These are phyloP conservation scores for Megalonaias nervosa DNA, from an alignment of 1,140 invertebrate species.

Conservation along the genomic window DNA sequence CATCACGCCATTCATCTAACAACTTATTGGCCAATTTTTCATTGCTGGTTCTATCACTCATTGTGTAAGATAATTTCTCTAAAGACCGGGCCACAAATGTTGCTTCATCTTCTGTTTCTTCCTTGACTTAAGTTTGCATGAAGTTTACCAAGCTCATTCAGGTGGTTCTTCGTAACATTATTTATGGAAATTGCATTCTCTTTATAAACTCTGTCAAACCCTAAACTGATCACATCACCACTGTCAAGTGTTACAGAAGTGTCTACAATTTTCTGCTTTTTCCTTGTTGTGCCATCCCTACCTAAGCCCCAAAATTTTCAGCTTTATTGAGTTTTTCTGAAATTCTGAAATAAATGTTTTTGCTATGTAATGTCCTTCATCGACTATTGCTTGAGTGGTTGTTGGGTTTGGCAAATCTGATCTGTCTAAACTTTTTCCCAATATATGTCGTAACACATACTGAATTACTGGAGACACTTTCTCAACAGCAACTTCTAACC, in stretches of 20 bases:
- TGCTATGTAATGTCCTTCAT: no score
- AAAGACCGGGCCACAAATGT: neutral
- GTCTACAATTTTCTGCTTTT: conserved; percentile 18
- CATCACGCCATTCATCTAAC: conserved; percentile 13
- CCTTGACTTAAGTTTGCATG: no score
- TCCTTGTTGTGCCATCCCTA: conserved; percentile 9
- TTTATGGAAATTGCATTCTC: conserved; percentile 11
- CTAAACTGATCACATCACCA: conserved; percentile 14
- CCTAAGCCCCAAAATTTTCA: conserved; percentile 15
- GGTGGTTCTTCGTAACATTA: neutral
- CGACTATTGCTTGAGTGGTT: neutral
- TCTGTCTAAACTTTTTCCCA: neutral
- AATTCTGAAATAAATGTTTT: no score
- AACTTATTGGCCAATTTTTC: conserved; percentile 10
- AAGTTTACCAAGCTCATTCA: neutral
- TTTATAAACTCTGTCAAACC: conserved; percentile 6
- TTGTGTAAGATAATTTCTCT: conserved; percentile 13
- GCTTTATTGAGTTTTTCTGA: neutral
- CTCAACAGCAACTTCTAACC: neutral
- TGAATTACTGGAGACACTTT: no score
- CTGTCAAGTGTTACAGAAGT: conserved; percentile 10
- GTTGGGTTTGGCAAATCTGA: conserved; percentile 1
- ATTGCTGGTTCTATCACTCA: conserved; percentile 23
- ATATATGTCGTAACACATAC: no score
- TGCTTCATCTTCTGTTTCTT: neutral